Conservation (phyloP, 2,113 vertebrate genomes). For the Aptenodytes patagonicus region DNA sequence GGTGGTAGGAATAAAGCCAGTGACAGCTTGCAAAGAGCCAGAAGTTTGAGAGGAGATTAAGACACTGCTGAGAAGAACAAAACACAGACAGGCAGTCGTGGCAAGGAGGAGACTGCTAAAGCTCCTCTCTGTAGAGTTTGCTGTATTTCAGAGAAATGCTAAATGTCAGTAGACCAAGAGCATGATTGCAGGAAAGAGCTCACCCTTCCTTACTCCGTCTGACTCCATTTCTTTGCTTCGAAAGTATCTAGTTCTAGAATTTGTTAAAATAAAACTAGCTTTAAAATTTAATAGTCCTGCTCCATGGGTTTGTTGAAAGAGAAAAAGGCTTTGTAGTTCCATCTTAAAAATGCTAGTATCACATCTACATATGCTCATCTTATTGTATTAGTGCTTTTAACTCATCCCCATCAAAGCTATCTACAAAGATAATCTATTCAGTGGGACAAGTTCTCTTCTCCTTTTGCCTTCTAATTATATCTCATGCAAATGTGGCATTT, state of each 20-base stretch:
- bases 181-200: background rate
- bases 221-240: background rate
- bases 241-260: background rate
- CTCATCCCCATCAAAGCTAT: background rate
- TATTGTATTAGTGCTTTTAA: background rate
- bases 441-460: background rate
- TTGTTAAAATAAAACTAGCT: background rate
- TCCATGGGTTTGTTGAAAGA: background rate
- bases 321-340: background rate
- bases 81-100: fast-evolving
- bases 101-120: background rate
- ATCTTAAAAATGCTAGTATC: background rate
- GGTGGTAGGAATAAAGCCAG: background rate
- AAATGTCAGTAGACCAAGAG: background rate
- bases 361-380: background rate
- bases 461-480: background rate
- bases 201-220: background rate
- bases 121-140: background rate
- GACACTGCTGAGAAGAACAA: background rate
- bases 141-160: background rate
- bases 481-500: background rate
- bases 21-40: background rate
- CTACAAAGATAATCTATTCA: background rate
- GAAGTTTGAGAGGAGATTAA: background rate
- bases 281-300: background rate